A percentile compares a stretch with the other conserved stretches of the same genome.
phyloP scores from a whole-genome alignment of 2,113 vertebrate species.

The Euleptes europaea region DNA sequence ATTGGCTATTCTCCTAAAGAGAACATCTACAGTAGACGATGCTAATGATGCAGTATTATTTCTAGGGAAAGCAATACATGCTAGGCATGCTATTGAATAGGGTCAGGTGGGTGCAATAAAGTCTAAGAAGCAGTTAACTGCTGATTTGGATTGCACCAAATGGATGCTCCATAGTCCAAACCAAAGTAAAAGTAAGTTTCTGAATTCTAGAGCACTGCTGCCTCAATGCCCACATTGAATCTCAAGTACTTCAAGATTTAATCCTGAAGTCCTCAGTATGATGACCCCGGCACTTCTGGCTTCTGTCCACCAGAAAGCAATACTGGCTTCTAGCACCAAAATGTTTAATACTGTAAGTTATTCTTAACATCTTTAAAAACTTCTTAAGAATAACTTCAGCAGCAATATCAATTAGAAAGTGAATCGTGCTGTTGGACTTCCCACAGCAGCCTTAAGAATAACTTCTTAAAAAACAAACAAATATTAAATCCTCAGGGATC shows the following conservation, averaged over 20 bases:
- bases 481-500: too few species aligned
- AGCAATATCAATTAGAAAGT: too few species aligned
- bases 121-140: not conserved
- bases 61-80: slow-evolving; percentile 14
- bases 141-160: slow-evolving; percentile 18
- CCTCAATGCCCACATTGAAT: not conserved
- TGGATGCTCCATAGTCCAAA: not conserved
- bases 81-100: not conserved
- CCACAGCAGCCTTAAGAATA: too few species aligned
- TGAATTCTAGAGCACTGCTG: not conserved
- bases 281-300: not conserved
- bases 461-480: too few species aligned
- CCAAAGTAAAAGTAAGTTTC: not conserved
- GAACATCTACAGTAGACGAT: not conserved
- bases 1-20: not conserved
- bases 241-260: not conserved
- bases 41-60: not conserved
- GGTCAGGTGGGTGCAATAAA: slow-evolving; percentile 21
- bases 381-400: too few species aligned
- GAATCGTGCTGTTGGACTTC: too few species aligned
- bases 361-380: too few species aligned
- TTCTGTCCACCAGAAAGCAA: not conserved
- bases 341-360: too few species aligned
- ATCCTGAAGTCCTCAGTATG: not conserved
- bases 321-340: too few species aligned